Percentiles rank a stretch among this genome's conserved stretches.
phyloP scores from a whole-genome alignment of 2,888 invertebrate species.

The Perithous albicinctus region DNA sequence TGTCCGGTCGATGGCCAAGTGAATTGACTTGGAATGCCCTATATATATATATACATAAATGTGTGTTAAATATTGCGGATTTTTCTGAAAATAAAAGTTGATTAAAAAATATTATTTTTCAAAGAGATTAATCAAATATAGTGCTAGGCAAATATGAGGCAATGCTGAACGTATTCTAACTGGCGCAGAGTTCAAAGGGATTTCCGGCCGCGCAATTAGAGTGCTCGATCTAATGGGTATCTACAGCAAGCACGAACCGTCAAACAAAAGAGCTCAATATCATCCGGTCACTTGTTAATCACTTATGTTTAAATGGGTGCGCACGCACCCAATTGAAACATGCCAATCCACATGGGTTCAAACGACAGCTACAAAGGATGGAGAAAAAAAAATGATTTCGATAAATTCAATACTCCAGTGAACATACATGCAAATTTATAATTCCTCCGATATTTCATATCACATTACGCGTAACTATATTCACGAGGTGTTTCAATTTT shows the following conservation, averaged over 20 bases:
- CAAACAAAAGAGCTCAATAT: conserved; percentile 42
- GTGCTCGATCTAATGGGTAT: conserved; percentile 20
- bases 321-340: not conserved
- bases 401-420: conserved; percentile 1
- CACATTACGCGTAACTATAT: conserved; percentile 18
- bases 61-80: not conserved
- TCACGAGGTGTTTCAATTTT: conserved; percentile 22
- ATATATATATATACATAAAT: too few species aligned
- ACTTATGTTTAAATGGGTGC: conserved; percentile 23
- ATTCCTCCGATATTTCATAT: conserved; percentile 23
- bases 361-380: not conserved
- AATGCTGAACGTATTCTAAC: conserved; percentile 19
- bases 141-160: not conserved
- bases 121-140: not conserved
- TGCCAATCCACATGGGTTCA: not conserved
- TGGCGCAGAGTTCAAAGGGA: not conserved
- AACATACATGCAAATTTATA: conserved; percentile 28
- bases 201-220: conserved; percentile 26
- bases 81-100: not conserved
- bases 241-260: conserved; percentile 22
- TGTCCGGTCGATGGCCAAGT: too few species aligned
- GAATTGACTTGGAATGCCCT: too few species aligned
- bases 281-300: conserved; percentile 47
- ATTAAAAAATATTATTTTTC: not conserved
- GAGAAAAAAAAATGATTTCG: not conserved